Evolutionary conservation across 2,888 invertebrate species (phyloP).

Genomic region (Tiphia femorata): DNA sequence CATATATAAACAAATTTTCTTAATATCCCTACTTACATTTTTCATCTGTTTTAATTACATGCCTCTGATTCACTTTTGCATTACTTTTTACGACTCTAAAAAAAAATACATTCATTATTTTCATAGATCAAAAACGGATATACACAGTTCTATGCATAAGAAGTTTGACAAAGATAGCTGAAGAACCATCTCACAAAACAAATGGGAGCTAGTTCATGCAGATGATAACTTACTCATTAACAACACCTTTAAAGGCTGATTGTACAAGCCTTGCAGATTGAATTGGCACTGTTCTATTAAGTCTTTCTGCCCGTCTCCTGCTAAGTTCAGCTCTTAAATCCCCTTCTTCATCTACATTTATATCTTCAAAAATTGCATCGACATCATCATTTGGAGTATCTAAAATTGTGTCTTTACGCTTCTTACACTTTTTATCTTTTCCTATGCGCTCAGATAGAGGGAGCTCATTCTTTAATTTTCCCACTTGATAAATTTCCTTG

Average conservation of each 20-base stretch:
- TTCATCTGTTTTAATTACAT: conserved; percentile 56
- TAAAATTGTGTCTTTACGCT: conserved; percentile 44
- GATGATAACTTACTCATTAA: conserved; percentile 67
- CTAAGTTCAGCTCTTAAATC: conserved; percentile 72
- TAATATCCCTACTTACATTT: conserved; percentile 52
- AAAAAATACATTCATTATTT: conserved; percentile 2
- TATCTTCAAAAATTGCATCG: conserved; percentile 50
- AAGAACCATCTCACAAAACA: not conserved
- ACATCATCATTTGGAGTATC: conserved; percentile 44
- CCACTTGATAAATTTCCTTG: conserved; percentile 69
- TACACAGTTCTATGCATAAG: too few relatives aligned
- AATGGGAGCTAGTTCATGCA: not conserved
- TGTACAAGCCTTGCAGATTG: conserved; percentile 71
- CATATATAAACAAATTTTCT: not conserved
- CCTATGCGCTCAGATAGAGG: conserved; percentile 59
- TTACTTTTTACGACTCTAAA: conserved; percentile 60
- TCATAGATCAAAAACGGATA: not conserved
- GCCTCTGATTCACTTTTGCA: conserved; percentile 58
- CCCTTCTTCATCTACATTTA: conserved; percentile 61
- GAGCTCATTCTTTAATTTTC: conserved; percentile 56
- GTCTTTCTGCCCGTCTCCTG: conserved; percentile 71
- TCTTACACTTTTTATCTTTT: conserved; percentile 61
- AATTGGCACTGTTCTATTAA: conserved; percentile 65
- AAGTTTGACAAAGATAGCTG: too few relatives aligned
- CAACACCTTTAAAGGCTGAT: conserved; percentile 71